Evolutionary conservation across 2,113 vertebrate genomes (phyloP).

Genomic region (Clarias magur): DNA sequence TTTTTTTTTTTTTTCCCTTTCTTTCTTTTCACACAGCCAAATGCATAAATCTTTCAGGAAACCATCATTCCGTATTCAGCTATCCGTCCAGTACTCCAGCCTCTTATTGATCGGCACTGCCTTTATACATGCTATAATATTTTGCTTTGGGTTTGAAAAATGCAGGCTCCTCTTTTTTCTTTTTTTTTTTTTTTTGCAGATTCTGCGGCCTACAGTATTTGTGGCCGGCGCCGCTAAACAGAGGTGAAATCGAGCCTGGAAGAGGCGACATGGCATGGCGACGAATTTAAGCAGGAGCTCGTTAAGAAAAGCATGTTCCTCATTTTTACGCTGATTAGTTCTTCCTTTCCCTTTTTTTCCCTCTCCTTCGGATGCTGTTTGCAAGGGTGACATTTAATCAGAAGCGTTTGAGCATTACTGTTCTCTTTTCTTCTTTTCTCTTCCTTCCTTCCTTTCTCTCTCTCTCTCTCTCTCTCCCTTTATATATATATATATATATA

Average conservation of each 20-base stretch:
- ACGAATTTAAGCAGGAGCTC: slow-evolving; percentile 67
- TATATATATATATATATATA: too few relatives aligned
- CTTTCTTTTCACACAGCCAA: background rate
- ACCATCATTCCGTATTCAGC: slow-evolving; percentile 19
- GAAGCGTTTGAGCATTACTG: slow-evolving; percentile 48
- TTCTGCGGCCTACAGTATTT: slow-evolving; percentile 64
- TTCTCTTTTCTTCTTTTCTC: background rate
- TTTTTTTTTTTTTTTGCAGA: slow-evolving; percentile 46
- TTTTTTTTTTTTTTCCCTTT: background rate
- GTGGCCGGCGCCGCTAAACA: slow-evolving; percentile 65
- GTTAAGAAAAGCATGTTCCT: slow-evolving; percentile 65
- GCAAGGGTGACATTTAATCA: slow-evolving; percentile 56
- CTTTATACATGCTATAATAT: slow-evolving; percentile 63
- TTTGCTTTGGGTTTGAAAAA: slow-evolving; percentile 57
- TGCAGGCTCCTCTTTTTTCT: slow-evolving; percentile 53
- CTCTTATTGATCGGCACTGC: slow-evolving; percentile 65
- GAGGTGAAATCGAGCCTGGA: slow-evolving; percentile 69
- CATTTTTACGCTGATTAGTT: slow-evolving; percentile 58
- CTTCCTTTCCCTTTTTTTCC: background rate
- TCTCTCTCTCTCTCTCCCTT: background rate
- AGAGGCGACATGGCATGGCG: slow-evolving; percentile 64
- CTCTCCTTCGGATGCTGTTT: slow-evolving; percentile 48
- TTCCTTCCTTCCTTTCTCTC: background rate
- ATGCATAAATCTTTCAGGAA: slow-evolving; percentile 39
- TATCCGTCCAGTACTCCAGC: slow-evolving; percentile 28